Evolutionary conservation across 2,888 invertebrate species (phyloP), one percentile per base, ranked within the genome.

Genomic region (Synergus gifuensis): DNA sequence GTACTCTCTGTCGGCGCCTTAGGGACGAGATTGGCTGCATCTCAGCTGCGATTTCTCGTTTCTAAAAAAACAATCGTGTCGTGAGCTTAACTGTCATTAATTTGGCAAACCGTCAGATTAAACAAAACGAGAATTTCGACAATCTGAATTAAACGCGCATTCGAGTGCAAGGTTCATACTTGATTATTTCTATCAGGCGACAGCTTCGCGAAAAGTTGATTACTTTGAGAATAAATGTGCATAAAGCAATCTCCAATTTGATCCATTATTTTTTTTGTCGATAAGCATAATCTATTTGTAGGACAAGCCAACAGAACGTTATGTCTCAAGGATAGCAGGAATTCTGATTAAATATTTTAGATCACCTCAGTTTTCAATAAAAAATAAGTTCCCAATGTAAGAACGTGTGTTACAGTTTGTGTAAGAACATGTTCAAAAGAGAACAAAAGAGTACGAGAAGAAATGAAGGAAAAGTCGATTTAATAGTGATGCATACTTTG

Each of bases 1-100:
- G 82, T 77, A 54, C 73, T 73, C 36, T n/a, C 54, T 73, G 73
- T 54, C 54, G 73, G n/a, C 73, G 79, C 44, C 78, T 66, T 44
- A 73, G 28, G 64, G 79, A 79, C 78, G 78, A 78, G 76, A 79
- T 78, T 77, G 66, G 66, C 80, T 79, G 79, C 77, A 73, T 79
- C 60, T 78, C 81, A 79, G 77, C 60, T 64, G 73, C 67, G 44
- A 78, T 73, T 73, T 73, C 36, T 78, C 60, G 42, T 63, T 78
- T 78, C 81, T 83, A 79, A 63, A 83, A 82, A 76, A 40, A 73
- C 28, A 54, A 54, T 28, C 36, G 36, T 67, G 9, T 67, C n/a
- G 40, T 67, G 44, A 42, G 22, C 28, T 62, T 14, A 67, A 11
- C 22, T n/a, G 36, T n/a, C 49, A 73, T 16, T 22, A 28, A n/a